Evolutionary conservation across 1,140 invertebrate genomes (phyloP).

Genomic region (Ceratitis capitata): DNA sequence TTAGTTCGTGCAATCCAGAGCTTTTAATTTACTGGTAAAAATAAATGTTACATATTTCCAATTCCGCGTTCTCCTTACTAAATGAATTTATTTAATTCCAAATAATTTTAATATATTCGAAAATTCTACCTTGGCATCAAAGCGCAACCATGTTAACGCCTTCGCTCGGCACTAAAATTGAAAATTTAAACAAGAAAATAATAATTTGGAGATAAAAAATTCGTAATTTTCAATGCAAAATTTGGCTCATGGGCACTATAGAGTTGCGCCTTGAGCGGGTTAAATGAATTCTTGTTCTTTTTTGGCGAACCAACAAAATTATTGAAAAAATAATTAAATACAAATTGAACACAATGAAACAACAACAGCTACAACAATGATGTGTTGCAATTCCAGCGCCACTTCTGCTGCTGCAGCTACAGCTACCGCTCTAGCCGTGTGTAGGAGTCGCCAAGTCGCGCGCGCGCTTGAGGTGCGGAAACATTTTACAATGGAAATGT

Average conservation of each 20-base stretch:
- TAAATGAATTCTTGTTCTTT: neutral
- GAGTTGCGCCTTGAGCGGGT: neutral
- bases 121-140: conserved; percentile 24
- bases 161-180: neutral
- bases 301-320: neutral
- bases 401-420: neutral
- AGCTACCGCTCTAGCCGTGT: neutral
- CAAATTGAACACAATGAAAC: neutral
- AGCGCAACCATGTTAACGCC: conserved; percentile 5
- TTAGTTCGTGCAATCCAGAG: too few relatives aligned
- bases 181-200: neutral
- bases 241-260: conserved; percentile 7
- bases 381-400: neutral
- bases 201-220: neutral
- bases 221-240: neutral
- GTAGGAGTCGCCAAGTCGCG: neutral
- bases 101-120: neutral
- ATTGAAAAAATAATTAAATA: neutral
- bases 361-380: neutral
- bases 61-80: too few relatives aligned
- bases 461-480: conserved; percentile 12
- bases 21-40: neutral
- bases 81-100: too few relatives aligned
- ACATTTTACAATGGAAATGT: conserved; percentile 11
- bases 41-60: neutral